A percentile compares a stretch with the other conserved stretches of the same genome.
Conservation (phyloP, 2,888 invertebrate genomes). For the Amphiduros pacificus region DNA sequence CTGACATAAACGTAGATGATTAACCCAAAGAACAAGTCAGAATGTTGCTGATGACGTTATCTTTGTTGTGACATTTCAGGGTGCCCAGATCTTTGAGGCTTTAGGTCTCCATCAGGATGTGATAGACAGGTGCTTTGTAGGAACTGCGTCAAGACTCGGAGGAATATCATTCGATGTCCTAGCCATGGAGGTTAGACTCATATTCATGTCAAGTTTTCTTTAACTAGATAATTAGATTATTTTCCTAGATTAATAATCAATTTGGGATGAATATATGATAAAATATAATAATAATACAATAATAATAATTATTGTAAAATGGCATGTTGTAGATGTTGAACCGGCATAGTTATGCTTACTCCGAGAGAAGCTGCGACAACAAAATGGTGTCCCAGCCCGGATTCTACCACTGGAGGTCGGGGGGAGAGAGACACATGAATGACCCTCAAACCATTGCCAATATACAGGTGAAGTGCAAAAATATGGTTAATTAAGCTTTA, state of each 20-base stretch:
- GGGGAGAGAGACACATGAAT: conserved; percentile 95
- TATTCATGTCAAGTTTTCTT: background rate
- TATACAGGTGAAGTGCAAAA: conserved; percentile 71
- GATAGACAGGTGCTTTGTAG: conserved; percentile 81
- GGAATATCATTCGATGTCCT: conserved; percentile 89
- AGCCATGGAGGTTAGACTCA: conserved; percentile 70
- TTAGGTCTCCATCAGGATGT: conserved; percentile 92
- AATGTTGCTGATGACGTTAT: too few relatives aligned
- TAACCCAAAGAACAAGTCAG: too few relatives aligned
- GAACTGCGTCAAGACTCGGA: conserved; percentile 74
- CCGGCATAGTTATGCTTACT: conserved; percentile 78
- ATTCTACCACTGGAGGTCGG: conserved; percentile 93
- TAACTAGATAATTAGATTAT: too few relatives aligned
- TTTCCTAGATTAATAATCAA: too few relatives aligned
- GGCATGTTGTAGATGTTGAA: conserved; percentile 25
- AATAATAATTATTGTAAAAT: too few relatives aligned
- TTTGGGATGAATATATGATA: too few relatives aligned
- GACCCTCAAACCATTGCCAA: conserved; percentile 85
- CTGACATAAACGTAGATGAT: too few relatives aligned
- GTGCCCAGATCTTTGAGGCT: conserved; percentile 98
- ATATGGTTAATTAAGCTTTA: too few relatives aligned
- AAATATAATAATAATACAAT: too few relatives aligned
- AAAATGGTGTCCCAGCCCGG: conserved; percentile 85
- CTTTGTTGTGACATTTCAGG: conserved; percentile 63
- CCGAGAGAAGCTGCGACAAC: conserved; percentile 70